These are phyloP conservation scores for Pectinophora gossypiella DNA, from an alignment of 1,140 invertebrate species.

Conservation along the genomic window DNA sequence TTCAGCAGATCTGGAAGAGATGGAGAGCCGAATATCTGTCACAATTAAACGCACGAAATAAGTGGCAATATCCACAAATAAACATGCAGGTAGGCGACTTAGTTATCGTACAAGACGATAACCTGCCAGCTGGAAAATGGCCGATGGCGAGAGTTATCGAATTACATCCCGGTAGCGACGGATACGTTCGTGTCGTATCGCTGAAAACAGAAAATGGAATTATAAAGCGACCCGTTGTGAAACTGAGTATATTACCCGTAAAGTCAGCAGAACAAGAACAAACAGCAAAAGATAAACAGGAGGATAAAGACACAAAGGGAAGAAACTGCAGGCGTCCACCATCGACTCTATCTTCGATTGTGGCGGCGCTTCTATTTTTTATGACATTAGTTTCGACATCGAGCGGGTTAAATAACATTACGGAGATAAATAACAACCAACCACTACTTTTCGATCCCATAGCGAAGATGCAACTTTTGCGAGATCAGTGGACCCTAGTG, in stretches of 20 bases:
- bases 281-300: background rate
- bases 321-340: background rate
- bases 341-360: background rate
- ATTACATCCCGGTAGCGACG: constrained; percentile 20
- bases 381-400: background rate
- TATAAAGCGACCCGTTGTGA: constrained; percentile 23
- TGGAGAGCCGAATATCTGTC: constrained; percentile 7
- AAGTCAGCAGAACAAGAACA: background rate
- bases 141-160: constrained; percentile 14
- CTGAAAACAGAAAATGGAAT: constrained; percentile 23
- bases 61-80: constrained; percentile 1
- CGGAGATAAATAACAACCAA: background rate
- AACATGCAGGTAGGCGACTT: constrained; percentile 10
- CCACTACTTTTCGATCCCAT: background rate
- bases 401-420: background rate
- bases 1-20: constrained; percentile 5
- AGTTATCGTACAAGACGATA: constrained; percentile 26
- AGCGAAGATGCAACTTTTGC: background rate
- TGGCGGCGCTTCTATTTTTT: background rate
- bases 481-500: background rate
- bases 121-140: constrained; percentile 24
- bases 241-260: constrained; percentile 23
- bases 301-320: background rate
- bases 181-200: constrained; percentile 14
- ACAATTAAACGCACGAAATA: background rate